Conservation (phyloP, 2,797 vertebrate species). For the Melanotaenia maccullochi region DNA sequence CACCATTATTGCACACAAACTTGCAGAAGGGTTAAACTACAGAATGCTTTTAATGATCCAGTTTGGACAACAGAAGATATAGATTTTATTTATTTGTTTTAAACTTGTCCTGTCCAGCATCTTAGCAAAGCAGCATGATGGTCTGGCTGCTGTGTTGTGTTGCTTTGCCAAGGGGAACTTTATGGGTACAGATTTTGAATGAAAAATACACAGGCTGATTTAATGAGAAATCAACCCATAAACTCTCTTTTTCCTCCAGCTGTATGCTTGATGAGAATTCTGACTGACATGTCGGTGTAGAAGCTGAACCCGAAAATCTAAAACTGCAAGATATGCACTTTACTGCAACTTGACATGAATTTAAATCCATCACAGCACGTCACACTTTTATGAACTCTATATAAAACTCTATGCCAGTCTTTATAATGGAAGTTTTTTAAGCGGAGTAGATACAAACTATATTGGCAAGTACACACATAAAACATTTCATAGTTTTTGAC, state of each 20-base stretch:
- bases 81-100: not conserved
- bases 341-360: conserved; percentile 36
- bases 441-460: conserved; percentile 8
- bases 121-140: too few relatives aligned
- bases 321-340: conserved; percentile 47
- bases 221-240: conserved; percentile 3
- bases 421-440: conserved; percentile 39
- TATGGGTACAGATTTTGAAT: not conserved
- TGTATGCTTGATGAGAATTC: conserved; percentile 11
- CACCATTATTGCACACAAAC: not conserved
- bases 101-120: too few relatives aligned
- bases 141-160: too few relatives aligned
- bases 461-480: conserved; percentile 2
- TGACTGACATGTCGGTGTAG: conserved; percentile 13
- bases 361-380: conserved; percentile 42
- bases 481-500: conserved; percentile 6
- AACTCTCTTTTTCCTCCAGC: conserved; percentile 3
- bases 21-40: not conserved
- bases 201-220: conserved; percentile 1
- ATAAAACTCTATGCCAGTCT: not conserved
- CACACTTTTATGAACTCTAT: conserved; percentile 29
- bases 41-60: not conserved
- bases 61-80: not conserved
- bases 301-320: conserved; percentile 25
- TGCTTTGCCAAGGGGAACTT: too few relatives aligned